Conservation (phyloP, 2,888 invertebrate species). For the Augiades crinisus region DNA sequence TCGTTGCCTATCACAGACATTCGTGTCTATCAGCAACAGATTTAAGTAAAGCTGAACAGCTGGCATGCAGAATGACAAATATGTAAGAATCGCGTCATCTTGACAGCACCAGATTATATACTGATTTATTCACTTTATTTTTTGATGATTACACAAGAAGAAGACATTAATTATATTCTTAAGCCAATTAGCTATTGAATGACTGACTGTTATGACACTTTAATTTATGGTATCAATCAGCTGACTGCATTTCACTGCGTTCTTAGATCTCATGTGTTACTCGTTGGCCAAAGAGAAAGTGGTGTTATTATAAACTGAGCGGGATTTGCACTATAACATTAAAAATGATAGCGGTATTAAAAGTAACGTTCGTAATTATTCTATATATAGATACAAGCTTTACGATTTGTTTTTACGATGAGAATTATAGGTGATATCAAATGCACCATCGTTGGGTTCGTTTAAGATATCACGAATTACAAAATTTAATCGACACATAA, state of each 20-base stretch:
- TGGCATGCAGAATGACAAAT: conserved; percentile 12
- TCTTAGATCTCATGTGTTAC: conserved; percentile 9
- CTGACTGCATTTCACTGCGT: conserved; percentile 24
- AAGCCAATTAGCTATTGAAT: conserved; percentile 21
- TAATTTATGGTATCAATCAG: conserved; percentile 22
- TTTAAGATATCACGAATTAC: no score
- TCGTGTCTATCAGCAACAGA: conserved; percentile 4
- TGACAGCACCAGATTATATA: conserved; percentile 12
- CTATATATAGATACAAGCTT: no score
- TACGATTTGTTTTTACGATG: no score
- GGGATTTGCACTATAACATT: neutral
- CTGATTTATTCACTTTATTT: conserved; percentile 20
- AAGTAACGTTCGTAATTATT: no score
- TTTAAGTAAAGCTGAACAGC: neutral
- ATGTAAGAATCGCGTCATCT: neutral
- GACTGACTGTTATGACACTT: conserved; percentile 22
- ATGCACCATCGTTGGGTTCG: no score
- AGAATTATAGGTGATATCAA: no score
- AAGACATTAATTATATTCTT: conserved; percentile 23
- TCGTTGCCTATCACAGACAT: no score
- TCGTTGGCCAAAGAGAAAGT: conserved; percentile 12
- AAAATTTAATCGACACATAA: no score
- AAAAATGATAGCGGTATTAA: neutral
- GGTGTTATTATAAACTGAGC: neutral
- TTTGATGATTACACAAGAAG: conserved; percentile 21